phyloP scores from a whole-genome alignment of 92 coral and sea anemone species.

The Metridium senile region DNA sequence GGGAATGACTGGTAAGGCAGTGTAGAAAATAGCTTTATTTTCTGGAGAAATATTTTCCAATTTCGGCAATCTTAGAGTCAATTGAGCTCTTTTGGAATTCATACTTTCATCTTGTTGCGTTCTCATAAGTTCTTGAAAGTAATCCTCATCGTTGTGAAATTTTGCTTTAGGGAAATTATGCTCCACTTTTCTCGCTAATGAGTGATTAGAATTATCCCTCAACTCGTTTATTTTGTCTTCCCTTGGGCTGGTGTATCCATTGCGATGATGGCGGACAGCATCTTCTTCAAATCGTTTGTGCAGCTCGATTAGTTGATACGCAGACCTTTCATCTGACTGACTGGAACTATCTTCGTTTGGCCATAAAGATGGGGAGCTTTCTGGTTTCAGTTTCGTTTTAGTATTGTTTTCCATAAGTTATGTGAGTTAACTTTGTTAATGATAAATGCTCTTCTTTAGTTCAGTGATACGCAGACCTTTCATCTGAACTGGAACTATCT shows the following conservation, averaged over 20 bases:
- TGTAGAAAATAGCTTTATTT: conserved; percentile 83
- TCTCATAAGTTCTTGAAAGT: conserved; percentile 43
- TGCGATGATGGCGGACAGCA: conserved; percentile 62
- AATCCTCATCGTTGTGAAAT: conserved; percentile 46
- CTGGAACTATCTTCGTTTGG: too few relatives aligned
- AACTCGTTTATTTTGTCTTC: conserved; percentile 6
- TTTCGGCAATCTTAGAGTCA: conserved; percentile 68
- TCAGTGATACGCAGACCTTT: conserved; percentile 18
- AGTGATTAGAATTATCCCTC: too few relatives aligned
- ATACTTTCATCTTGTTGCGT: conserved; percentile 2
- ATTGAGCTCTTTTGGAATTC: conserved; percentile 8
- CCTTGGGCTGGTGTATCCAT: conserved; percentile 62
- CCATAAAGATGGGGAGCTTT: background rate
- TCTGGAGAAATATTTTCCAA: conserved; percentile 67
- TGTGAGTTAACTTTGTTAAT: background rate
- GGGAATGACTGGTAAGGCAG: conserved; percentile 59
- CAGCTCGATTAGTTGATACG: conserved; percentile 55
- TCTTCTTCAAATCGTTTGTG: conserved; percentile 85
- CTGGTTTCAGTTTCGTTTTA: background rate
- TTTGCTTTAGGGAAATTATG: conserved; percentile 17
- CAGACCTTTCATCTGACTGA: background rate
- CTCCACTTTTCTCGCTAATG: background rate
- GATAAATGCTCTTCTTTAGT: background rate
- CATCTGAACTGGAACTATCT: too few relatives aligned
- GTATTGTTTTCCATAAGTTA: background rate